Evolutionary conservation across 2,797 vertebrate genomes (phyloP).

Genomic region (Crocidura indochinensis): DNA sequence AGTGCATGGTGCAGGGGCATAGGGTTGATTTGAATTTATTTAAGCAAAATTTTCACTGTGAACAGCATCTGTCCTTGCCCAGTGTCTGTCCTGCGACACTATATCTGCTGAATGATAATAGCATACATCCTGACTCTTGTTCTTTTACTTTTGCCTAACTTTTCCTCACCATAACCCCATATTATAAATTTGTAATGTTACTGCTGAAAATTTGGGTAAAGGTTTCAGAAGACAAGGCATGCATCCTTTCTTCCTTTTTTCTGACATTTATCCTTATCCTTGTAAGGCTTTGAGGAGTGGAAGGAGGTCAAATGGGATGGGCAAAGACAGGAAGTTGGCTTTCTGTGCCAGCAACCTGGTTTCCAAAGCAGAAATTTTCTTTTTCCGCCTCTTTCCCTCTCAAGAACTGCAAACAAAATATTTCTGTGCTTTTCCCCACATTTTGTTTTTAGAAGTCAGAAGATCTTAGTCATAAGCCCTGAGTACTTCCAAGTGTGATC

Average conservation of each 20-base stretch:
- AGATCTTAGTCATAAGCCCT: no score
- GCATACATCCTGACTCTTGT: not conserved
- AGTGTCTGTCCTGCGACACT: not conserved
- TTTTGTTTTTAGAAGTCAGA: not conserved
- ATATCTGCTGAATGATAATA: not conserved
- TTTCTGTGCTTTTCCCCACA: not conserved
- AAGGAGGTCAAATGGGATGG: not conserved
- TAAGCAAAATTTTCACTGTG: not conserved
- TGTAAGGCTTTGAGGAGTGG: not conserved
- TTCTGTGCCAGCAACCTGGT: not conserved
- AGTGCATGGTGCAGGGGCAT: not conserved
- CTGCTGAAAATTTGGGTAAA: not conserved
- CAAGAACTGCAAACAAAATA: not conserved
- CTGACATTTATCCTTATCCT: not conserved
- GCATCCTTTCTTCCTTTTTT: not conserved
- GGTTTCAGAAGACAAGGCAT: not conserved
- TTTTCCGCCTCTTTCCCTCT: not conserved
- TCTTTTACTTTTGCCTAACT: not conserved
- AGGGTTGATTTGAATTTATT: not conserved
- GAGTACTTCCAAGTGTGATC: no score
- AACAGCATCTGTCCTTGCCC: not conserved
- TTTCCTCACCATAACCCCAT: not conserved
- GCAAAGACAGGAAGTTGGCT: not conserved
- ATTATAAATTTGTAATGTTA: not conserved
- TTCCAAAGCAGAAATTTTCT: slow-evolving; percentile 14